phyloP scores from a whole-genome alignment of 2,113 vertebrate species.

The Spilogale gracilis region DNA sequence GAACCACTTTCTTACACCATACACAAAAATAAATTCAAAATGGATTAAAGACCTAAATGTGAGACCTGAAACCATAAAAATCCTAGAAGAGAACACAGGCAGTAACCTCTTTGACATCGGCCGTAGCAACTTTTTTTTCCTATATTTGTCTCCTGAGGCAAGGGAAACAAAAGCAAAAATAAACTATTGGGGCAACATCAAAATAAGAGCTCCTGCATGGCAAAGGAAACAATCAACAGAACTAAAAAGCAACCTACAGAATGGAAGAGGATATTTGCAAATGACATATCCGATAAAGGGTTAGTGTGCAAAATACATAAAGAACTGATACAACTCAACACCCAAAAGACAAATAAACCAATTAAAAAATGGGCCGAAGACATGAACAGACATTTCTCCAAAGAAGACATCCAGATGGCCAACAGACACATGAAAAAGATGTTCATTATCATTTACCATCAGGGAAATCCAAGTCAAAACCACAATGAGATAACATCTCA shows the following conservation, averaged over 20 bases:
- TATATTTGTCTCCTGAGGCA: not conserved
- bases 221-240: not conserved
- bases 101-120: not conserved
- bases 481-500: not conserved
- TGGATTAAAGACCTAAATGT: not conserved
- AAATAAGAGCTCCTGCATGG: not conserved
- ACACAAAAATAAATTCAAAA: not conserved
- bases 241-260: not conserved
- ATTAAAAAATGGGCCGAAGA: not conserved
- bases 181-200: not conserved
- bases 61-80: not conserved
- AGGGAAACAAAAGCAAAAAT: not conserved
- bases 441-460: not conserved
- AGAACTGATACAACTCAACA: not conserved
- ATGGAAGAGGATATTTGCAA: not conserved
- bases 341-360: not conserved
- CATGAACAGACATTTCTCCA: not conserved
- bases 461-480: not conserved
- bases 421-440: not conserved
- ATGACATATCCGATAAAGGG: not conserved
- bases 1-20: not conserved
- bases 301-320: not conserved
- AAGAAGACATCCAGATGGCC: not conserved
- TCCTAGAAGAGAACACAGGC: not conserved
- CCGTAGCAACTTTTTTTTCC: not conserved